Percentiles rank a stretch among this genome's conserved stretches.
Conservation (phyloP, 2,888 invertebrate species). For the Bembecia ichneumoniformis region DNA sequence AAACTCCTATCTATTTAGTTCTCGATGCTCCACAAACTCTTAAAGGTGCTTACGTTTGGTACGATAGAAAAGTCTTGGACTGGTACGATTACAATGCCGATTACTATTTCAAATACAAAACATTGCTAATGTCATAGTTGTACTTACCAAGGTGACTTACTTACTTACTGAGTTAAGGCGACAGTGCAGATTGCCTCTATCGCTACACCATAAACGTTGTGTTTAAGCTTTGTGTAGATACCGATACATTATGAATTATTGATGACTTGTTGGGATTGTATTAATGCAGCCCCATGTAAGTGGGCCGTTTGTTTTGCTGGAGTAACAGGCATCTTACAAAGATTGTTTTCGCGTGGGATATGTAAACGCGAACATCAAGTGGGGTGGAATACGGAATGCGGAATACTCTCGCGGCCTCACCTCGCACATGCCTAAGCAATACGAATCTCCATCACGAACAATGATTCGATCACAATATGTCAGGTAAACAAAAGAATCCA, state of each 20-base stretch:
- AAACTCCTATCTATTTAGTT: slow-evolving; percentile 68
- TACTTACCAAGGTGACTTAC: no score
- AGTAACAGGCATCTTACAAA: slow-evolving; percentile 3
- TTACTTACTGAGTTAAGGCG: no score
- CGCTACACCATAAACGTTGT: neutral
- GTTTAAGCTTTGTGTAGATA: neutral
- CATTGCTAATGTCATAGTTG: slow-evolving; percentile 7
- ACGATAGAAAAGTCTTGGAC: slow-evolving; percentile 64
- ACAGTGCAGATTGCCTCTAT: neutral
- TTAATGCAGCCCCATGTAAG: slow-evolving; percentile 8
- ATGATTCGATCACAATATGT: no score
- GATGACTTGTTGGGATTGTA: neutral
- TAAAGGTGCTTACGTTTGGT: slow-evolving; percentile 79
- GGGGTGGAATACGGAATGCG: neutral
- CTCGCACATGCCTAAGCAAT: neutral
- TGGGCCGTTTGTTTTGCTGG: slow-evolving; percentile 3
- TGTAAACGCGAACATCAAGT: slow-evolving; percentile 8
- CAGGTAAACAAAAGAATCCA: no score
- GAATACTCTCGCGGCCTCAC: neutral
- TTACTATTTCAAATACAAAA: slow-evolving; percentile 36
- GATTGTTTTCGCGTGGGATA: slow-evolving; percentile 5
- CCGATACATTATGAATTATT: slow-evolving; percentile 5
- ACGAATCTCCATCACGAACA: slow-evolving; percentile 1
- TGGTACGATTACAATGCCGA: slow-evolving; percentile 62
- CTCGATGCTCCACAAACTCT: slow-evolving; percentile 61